A percentile compares a stretch with the other conserved stretches of the same genome.
Conservation (phyloP, 2,888 invertebrate genomes). For the Frankliniella intonsa region DNA sequence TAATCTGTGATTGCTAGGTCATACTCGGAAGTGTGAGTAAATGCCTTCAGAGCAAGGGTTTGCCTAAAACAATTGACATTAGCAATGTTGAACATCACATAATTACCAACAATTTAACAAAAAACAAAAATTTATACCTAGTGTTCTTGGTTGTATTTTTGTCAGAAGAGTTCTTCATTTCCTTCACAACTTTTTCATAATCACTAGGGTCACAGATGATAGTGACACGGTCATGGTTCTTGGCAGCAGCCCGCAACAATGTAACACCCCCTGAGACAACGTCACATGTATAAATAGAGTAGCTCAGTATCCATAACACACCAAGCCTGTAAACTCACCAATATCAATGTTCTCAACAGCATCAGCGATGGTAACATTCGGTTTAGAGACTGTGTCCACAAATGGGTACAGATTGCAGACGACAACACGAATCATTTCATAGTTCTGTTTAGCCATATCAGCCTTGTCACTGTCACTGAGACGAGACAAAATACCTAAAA, state of each 20-base stretch:
- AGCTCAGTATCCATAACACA: neutral
- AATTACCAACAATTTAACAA: neutral
- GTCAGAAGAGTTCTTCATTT: conserved; percentile 59
- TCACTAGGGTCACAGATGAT: conserved; percentile 89
- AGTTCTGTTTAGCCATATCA: conserved; percentile 76
- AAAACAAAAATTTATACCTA: conserved; percentile 51
- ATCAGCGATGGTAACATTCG: conserved; percentile 73
- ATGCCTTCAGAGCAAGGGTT: conserved; percentile 83
- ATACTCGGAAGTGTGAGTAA: conserved; percentile 93
- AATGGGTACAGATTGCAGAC: conserved; percentile 98
- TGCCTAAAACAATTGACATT: conserved; percentile 53
- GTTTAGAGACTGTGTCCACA: conserved; percentile 76
- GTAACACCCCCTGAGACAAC: conserved; percentile 71
- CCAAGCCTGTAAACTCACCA: conserved; percentile 48
- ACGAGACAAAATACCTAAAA: conserved; percentile 58
- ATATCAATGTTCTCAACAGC: conserved; percentile 97
- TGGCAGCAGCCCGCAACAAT: conserved; percentile 89
- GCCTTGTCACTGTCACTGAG: conserved; percentile 68
- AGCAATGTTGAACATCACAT: neutral
- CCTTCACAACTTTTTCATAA: conserved; percentile 69
- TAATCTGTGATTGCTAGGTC: conserved; percentile 93
- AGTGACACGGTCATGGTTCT: conserved; percentile 92
- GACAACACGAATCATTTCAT: conserved; percentile 77
- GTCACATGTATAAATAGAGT: neutral
- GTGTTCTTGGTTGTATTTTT: conserved; percentile 69